phyloP scores from a whole-genome alignment of 92 coral and sea anemone species.

The Zoanthus gigantus region DNA sequence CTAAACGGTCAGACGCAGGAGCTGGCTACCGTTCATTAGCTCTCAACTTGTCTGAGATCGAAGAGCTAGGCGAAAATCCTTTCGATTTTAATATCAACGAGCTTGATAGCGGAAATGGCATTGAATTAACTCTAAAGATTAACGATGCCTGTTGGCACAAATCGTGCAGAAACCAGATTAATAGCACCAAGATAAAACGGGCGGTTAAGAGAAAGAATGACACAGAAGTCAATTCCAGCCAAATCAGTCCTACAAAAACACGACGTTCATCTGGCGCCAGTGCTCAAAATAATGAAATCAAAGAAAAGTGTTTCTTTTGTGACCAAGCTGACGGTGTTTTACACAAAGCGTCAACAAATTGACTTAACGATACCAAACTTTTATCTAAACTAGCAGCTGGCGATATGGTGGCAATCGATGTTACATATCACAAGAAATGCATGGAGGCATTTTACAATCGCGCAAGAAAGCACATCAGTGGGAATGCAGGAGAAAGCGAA shows the following conservation, averaged over 20 bases:
- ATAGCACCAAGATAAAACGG: conserved; percentile 47
- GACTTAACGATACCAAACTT: conserved; percentile 57
- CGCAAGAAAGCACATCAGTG: conserved; percentile 39
- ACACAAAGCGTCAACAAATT: conserved; percentile 28
- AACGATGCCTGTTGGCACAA: conserved; percentile 18
- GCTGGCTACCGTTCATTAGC: conserved; percentile 59
- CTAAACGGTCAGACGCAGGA: conserved; percentile 60
- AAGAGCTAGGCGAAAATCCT: conserved; percentile 45
- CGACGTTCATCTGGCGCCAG: conserved; percentile 10
- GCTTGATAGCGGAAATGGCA: not conserved
- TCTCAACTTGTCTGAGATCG: conserved; percentile 15
- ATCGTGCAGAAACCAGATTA: conserved; percentile 16
- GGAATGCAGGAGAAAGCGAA: conserved; percentile 8
- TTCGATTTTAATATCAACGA: conserved; percentile 2
- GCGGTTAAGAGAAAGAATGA: conserved; percentile 2
- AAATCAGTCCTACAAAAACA: conserved; percentile 5
- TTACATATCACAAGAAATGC: conserved; percentile 62
- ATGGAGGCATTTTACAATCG: conserved; percentile 61
- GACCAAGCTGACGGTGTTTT: conserved; percentile 25
- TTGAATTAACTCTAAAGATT: conserved; percentile 18
- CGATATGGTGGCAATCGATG: conserved; percentile 71
- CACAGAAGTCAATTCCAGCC: not conserved
- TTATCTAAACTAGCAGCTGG: conserved; percentile 58
- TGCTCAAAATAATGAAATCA: conserved; percentile 3
- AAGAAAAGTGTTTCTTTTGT: conserved; percentile 17